A percentile compares a stretch with the other conserved stretches of the same genome.
These are phyloP conservation scores for Conistra vaccinii DNA, from an alignment of 2,888 invertebrate species.

Conservation along the genomic window DNA sequence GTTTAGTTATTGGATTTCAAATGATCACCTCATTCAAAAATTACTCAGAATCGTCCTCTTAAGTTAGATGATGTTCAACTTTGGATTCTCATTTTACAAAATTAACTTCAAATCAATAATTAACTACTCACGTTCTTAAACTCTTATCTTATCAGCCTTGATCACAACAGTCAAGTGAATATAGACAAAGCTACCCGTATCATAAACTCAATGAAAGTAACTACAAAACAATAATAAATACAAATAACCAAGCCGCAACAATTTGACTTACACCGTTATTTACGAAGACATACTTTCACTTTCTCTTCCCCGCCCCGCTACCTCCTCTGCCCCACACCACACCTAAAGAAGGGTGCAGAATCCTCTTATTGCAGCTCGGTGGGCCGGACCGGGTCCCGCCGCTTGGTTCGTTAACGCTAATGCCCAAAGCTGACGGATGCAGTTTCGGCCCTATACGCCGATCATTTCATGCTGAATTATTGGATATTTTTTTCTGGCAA, in stretches of 20 bases:
- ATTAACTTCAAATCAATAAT: background rate
- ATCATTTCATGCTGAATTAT: constrained; percentile 68
- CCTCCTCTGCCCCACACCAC: constrained; percentile 65
- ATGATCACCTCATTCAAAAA: background rate
- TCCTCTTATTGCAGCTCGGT: constrained; percentile 90
- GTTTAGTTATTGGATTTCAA: background rate
- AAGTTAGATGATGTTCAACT: background rate
- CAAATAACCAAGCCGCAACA: no score
- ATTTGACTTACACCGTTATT: no score
- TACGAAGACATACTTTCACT: constrained; percentile 21
- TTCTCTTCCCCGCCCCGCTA: constrained; percentile 19
- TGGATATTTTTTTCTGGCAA: constrained; percentile 43
- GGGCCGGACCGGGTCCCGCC: constrained; percentile 76
- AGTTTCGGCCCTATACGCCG: constrained; percentile 81
- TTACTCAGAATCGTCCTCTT: background rate
- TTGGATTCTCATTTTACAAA: background rate
- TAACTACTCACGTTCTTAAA: background rate
- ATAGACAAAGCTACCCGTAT: background rate
- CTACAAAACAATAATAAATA: background rate
- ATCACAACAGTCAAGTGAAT: background rate
- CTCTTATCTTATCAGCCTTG: no score
- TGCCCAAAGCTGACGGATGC: constrained; percentile 85
- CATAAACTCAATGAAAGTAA: background rate
- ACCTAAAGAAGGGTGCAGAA: constrained; percentile 84
- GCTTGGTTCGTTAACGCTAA: constrained; percentile 85